phyloP scores from a whole-genome alignment of 2,113 vertebrate species.

The Chauna torquata region DNA sequence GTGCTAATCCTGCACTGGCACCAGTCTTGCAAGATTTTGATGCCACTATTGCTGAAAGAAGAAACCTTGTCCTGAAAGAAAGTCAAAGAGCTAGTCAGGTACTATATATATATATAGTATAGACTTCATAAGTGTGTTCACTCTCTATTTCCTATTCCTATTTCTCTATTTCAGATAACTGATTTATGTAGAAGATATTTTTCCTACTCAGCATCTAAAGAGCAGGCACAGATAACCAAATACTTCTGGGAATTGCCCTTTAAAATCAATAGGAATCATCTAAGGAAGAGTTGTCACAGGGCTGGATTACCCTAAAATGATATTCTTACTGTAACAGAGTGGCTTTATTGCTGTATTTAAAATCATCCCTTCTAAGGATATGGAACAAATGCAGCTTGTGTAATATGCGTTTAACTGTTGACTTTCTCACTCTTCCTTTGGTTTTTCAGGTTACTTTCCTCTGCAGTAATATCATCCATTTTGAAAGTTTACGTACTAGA shows the following conservation, averaged over 20 bases:
- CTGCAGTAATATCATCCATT: constrained; percentile 96
- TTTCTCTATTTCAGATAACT: background rate
- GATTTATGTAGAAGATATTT: background rate
- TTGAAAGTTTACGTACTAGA: constrained; percentile 93
- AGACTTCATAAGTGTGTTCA: background rate
- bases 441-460: constrained; percentile 88
- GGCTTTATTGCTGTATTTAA: background rate
- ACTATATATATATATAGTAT: background rate
- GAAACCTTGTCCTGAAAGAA: constrained; percentile 90
- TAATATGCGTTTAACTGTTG: background rate
- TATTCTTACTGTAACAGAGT: background rate
- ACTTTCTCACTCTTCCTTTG: background rate
- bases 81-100: constrained; percentile 94
- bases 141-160: background rate
- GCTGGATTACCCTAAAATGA: background rate
- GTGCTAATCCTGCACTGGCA: constrained; percentile 93
- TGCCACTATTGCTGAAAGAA: constrained; percentile 92
- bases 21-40: constrained; percentile 98
- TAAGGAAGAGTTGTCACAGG: background rate
- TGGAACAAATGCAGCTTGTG: background rate
- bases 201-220: background rate
- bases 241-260: background rate
- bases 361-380: background rate
- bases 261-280: background rate
- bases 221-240: background rate